Base-by-base conservation (phyloP, 2,888 invertebrate genomes). In the Carterocephalus palaemon region DNA sequence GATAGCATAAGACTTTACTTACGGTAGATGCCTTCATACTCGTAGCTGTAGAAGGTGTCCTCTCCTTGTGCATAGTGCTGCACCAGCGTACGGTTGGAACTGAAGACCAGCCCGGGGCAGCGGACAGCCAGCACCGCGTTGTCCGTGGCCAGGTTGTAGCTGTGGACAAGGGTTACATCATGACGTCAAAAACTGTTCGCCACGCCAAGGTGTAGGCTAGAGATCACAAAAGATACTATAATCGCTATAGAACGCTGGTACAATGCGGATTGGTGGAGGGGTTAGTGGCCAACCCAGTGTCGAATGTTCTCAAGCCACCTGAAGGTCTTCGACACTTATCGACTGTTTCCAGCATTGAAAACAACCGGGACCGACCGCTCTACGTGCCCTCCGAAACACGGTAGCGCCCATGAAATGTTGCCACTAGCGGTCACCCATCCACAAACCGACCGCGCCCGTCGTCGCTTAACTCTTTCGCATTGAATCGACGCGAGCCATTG, bases 11-110 rank as follows among this genome's bases (percentile, higher is more conserved):
- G 12, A 9, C 1, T 36, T 9, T 47, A 73, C 82, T 75, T 47
- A 83, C 83, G 75, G 40, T 83, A 83, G 0, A 51, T 49, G 0
- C 67, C 75, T 1, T 56, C 57, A 22, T 70, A 64, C n/a, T 55
- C 54, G 53, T 67, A 81, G 34, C 42, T 47, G 55, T 61, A 81
- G 0, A 32, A 22, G 0, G 37, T 32, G 39, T 78, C 79, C 22
- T 81, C 81, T 0, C 42, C 6, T 13, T 60, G 49, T 0, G 70
- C 62, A 1, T 24, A 5, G 51, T 84, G 82, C 50, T 80, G 79
- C 13, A 73, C 60, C 12, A 74, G 56, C 0, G 56, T 64, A 0
- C 83, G 59, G 45, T 67, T 65, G 0, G 81, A 71, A 19, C 67
- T 62, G 40, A 83, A 57, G 26, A 57, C 60, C 8, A 83, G 47